Percentiles rank a stretch among this genome's conserved stretches.
Evolutionary conservation across 2,888 invertebrate species (phyloP).

Genomic region (Trichacis sp.): DNA sequence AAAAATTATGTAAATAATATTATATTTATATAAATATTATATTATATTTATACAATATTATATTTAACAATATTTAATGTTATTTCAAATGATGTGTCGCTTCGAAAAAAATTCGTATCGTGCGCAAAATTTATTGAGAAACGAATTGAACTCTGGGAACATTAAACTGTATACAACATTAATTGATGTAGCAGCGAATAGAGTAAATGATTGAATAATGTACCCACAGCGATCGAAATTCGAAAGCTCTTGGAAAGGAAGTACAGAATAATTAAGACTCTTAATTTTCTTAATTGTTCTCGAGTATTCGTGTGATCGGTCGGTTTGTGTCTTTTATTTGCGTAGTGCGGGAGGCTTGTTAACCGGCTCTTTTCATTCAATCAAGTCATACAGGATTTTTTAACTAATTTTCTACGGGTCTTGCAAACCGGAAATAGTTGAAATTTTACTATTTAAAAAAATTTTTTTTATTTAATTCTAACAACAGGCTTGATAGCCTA

Average conservation of each 20-base stretch:
- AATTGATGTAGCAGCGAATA: slow-evolving; percentile 37
- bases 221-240: slow-evolving; percentile 50
- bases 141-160: neutral
- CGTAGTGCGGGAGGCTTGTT: slow-evolving; percentile 43
- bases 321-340: slow-evolving; percentile 32
- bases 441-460: too few relatives aligned
- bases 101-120: too few relatives aligned
- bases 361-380: slow-evolving; percentile 40
- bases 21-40: too few relatives aligned
- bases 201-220: slow-evolving; percentile 54
- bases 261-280: slow-evolving; percentile 68
- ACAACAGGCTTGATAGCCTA: too few relatives aligned
- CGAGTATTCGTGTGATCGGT: slow-evolving; percentile 54
- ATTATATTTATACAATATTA: too few relatives aligned
- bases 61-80: too few relatives aligned
- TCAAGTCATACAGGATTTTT: slow-evolving; percentile 43
- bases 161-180: neutral
- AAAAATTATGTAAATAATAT: too few relatives aligned
- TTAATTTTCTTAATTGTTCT: slow-evolving; percentile 67
- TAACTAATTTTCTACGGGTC: slow-evolving; percentile 8
- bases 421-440: too few relatives aligned
- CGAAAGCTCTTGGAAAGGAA: slow-evolving; percentile 47
- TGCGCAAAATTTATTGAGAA: too few relatives aligned
- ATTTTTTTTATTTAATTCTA: too few relatives aligned
- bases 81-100: too few relatives aligned